Evolutionary conservation across 2,797 vertebrate genomes (phyloP), one percentile per base, ranked within the genome.

Genomic region (Oryzias sinensis): DNA sequence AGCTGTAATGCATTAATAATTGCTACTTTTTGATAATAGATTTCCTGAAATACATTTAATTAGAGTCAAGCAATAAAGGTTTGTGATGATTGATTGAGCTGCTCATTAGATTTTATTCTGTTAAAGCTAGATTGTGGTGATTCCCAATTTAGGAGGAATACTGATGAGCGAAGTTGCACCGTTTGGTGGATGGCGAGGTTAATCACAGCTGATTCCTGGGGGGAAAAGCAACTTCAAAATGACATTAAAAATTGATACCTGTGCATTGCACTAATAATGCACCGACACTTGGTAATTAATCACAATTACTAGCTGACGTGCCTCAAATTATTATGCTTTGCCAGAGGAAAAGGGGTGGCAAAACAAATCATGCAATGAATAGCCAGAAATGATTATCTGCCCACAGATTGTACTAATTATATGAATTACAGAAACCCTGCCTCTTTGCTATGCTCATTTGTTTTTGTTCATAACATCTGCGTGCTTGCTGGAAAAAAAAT

Each of bases 181-280:
- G 83, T 80, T 79, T 80, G 76, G 70, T 64, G 60, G 68, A 57
- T 72, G 73, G 71, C 53, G 62, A 73, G 88, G 86, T 89, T 91
- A 90, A 93, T 92, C 89, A 88, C 84, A 67, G 69, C 68, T 27
- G 60, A 83, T 79, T 88, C 82, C 88, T 74, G 11, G 68, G 82
- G 85, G 85, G 87, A 88, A 77, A 81, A 79, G 74, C 59, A 52
- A 79, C 78, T 70, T 80, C 73, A 59, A 79, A 83, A 84, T 84
- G 79, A 65, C 77, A 76, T 80, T 69, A 82, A 89, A 89, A 93
- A 92, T 89, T 81, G 82, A 92, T 91, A 92, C 87, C 88, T 90
- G 84, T 85, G 86, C 76, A 78, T 59, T 61, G 73, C 65, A 62
- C 79, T 90, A 90, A 90, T 77, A 87, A 79, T 65, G 74, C 52